Evolutionary conservation across 2,888 invertebrate genomes (phyloP).

Genomic region (Lithophane semibrunnea): DNA sequence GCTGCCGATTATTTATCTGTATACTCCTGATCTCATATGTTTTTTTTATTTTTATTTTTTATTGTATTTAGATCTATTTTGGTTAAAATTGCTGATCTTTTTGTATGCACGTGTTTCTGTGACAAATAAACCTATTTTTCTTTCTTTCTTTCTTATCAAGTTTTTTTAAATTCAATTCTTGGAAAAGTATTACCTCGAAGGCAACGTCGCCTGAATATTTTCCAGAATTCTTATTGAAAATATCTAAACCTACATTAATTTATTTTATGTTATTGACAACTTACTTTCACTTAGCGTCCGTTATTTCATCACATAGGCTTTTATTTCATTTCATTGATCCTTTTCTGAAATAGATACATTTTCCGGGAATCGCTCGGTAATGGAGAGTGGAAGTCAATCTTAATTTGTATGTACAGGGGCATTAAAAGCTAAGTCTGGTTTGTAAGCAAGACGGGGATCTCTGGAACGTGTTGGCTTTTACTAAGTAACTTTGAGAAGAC

Average conservation of each 20-base stretch:
- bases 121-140: too few species aligned
- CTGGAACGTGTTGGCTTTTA: background rate
- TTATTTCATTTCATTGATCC: background rate
- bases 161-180: background rate
- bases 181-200: background rate
- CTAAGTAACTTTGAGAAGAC: slow-evolving; percentile 3
- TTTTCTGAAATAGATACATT: slow-evolving; percentile 1
- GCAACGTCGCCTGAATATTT: background rate
- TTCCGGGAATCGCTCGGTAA: slow-evolving; percentile 3
- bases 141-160: too few species aligned
- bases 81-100: too few species aligned
- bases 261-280: background rate
- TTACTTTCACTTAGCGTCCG: background rate
- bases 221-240: background rate
- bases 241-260: background rate
- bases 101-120: too few species aligned
- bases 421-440: slow-evolving; percentile 29
- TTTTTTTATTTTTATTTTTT: too few species aligned
- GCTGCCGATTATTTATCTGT: too few species aligned
- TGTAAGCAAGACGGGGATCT: background rate
- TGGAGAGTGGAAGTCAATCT: slow-evolving; percentile 37
- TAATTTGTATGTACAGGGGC: slow-evolving; percentile 33
- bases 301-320: background rate
- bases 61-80: too few species aligned
- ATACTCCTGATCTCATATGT: too few species aligned